Base-by-base conservation (phyloP, 2,113 vertebrate genomes). In the Passerina amoena region DNA sequence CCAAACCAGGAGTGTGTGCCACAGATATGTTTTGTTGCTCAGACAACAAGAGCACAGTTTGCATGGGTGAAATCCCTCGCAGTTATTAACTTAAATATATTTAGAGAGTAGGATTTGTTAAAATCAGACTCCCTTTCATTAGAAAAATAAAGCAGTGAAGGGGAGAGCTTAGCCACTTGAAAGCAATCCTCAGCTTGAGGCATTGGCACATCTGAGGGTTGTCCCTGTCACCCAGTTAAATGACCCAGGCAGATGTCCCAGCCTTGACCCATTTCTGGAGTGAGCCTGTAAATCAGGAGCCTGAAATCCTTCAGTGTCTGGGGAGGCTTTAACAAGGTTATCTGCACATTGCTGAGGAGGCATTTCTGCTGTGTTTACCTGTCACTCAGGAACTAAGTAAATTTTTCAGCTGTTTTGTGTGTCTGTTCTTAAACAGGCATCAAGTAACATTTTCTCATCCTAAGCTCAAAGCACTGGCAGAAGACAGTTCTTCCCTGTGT, bases 181-280 rank as follows among this genome's bases (percentile, higher is more conserved):
- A 64, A n/a, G 51, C 76, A 88, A 23, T 83, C 72, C 42, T 87
- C 53, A 45, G 54, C 88, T 94, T 4, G 14, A 88, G 81, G 66
- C 83, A 69, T 17, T 63, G 80, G 54, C 85, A 35, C 48, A 60
- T 87, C 44, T 53, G 57, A 93, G 83, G 33, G 53, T 44, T 94
- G 78, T 82, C 42, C 33, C 54, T 86, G 82, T 91, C 94, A 83
- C 71, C 79, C 69, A 54, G 86, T 92, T 92, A 75, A 92, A 87
- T 64, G 89, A 89, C 73, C 86, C 64, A 80, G 80, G 92, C 86
- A 77, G 72, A 88, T 75, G 82, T 90, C 88, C 85, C 77, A 85
- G 70, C 78, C 86, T 78, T 84, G 90, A 97, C 92, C 88, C 75
- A 91, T 81, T 96, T 96, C 66, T 92, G 65, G 81, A 61, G 44